Conservation (phyloP, 2,797 vertebrate genomes). For the Caiman crocodilus region DNA sequence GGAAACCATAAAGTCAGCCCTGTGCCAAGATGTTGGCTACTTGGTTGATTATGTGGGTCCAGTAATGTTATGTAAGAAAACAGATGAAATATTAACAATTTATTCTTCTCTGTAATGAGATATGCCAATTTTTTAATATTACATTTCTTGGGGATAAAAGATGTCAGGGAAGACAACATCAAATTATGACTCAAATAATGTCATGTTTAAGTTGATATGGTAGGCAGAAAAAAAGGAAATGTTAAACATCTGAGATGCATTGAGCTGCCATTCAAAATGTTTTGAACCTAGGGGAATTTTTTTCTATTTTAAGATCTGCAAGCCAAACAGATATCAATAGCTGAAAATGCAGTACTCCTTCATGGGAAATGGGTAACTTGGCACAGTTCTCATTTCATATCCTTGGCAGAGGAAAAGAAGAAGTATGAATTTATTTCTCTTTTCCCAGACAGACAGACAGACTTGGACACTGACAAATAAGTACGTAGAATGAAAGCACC, state of each 20-base stretch:
- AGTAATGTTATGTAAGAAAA: background rate
- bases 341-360: background rate
- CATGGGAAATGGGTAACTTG: background rate
- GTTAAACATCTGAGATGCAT: background rate
- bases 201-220: background rate
- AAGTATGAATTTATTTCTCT: background rate
- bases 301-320: conserved; percentile 19
- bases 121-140: background rate
- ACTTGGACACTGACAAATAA: background rate
- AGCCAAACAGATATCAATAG: background rate
- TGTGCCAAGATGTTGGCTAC: background rate
- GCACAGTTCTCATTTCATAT: background rate
- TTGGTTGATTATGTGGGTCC: background rate
- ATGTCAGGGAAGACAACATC: background rate
- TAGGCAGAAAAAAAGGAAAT: background rate
- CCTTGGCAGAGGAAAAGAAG: background rate
- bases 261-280: background rate
- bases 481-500: background rate
- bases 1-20: background rate
- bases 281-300: conserved; percentile 2
- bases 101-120: background rate
- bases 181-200: background rate
- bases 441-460: background rate
- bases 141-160: background rate
- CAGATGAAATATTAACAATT: background rate